A percentile compares a stretch with the other conserved stretches of the same genome.
Conservation (phyloP, 2,113 vertebrate genomes). For the Propithecus coquereli region DNA sequence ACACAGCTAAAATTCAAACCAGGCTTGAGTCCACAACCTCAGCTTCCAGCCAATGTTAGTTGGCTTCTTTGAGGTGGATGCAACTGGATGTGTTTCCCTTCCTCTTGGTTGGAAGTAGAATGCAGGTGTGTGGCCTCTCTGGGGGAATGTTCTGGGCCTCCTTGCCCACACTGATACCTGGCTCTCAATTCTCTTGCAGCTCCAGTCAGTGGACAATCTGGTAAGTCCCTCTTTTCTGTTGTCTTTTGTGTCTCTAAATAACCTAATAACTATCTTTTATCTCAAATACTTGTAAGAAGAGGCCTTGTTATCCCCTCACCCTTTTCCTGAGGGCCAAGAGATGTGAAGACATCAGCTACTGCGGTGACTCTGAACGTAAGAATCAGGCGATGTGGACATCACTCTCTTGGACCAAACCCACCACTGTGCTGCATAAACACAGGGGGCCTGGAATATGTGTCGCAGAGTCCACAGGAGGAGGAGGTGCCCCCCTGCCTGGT, state of each 20-base stretch:
- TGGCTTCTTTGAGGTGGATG: not conserved
- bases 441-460: too few species aligned
- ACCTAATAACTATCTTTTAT: not conserved
- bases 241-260: not conserved
- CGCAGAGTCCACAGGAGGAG: not conserved
- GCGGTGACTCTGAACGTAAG: too few species aligned
- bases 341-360: not conserved
- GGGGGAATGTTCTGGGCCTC: not conserved
- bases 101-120: not conserved
- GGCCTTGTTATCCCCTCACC: not conserved
- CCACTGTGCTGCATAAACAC: not conserved
- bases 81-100: not conserved
- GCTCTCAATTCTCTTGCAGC: slow-evolving; percentile 35
- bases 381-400: not conserved
- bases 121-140: rapidly evolving
- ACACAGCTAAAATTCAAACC: not conserved
- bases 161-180: not conserved
- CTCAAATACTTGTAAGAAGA: not conserved
- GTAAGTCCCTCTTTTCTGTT: slow-evolving; percentile 37
- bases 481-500: not conserved
- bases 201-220: not conserved
- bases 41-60: not conserved
- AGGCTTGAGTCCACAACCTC: not conserved
- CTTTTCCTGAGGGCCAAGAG: not conserved
- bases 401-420: not conserved